Evolutionary conservation across 1,140 invertebrate genomes (phyloP), one percentile per base, ranked within the genome.

Genomic region (Drosophila eugracilis): DNA sequence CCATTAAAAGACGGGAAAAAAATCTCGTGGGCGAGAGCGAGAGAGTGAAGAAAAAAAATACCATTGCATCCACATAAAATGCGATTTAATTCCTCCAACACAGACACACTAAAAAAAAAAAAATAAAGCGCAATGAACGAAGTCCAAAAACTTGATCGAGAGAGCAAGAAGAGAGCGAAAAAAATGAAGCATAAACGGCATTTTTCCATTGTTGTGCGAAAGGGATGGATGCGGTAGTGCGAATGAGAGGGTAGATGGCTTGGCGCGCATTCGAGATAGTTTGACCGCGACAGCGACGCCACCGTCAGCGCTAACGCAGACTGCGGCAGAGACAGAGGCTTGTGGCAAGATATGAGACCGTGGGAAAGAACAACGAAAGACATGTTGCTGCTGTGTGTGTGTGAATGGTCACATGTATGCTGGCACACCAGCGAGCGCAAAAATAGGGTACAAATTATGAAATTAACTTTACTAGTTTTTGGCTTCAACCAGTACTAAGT

Each of bases 361-460:
- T 91, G 90, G 90, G 90, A 91, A 91, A 90, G 89, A 91, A 90
- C 86, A 90, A 83, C 85, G 73, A 90, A 91, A 90, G 84, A 89
- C 81, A 85, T 88, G 74, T 88, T 83, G 74, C 88, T 80, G 53
- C 70, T 81, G 48, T 86, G 28, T 54, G 5, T 28, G 32, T 26
- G 24, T 19, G 26, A 36, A 19, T 41, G 41, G 19, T 41, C 45
- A 71, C 17, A 62, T 48, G 44, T 32, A 50, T 72, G 39, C 34
- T 62, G 39, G 4, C 28, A 65, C 60, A 65, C 21, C 14, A 5
- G 24, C 9, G 60, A 26, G 7, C 17, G 9, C 12, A 37, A 5
- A 28, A 37, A 37, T 44, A 62, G 41, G 10, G 19, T 53, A 71
- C 15, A 58, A 66, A 37, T 49, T 28, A 28, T 10, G 3, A 1